Evolutionary conservation across 1,140 invertebrate genomes (phyloP).

Genomic region (Phymorhynchus buccinoides): DNA sequence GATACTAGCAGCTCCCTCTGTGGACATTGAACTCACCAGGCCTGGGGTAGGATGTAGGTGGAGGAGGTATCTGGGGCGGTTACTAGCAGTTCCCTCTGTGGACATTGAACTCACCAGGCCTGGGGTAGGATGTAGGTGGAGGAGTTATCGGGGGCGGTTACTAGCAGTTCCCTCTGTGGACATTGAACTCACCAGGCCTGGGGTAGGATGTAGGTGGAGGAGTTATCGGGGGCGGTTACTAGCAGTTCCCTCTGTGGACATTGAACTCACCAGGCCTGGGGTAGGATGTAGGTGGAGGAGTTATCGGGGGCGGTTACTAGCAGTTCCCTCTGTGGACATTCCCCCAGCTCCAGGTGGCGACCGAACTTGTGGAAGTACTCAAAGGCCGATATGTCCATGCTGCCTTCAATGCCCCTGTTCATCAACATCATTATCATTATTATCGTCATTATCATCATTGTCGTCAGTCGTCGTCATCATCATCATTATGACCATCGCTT

Average conservation of each 20-base stretch:
- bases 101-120: constrained; percentile 31
- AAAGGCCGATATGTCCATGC: constrained; percentile 51
- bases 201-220: not conserved
- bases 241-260: constrained; percentile 49
- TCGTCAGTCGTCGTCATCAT: no score
- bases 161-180: constrained; percentile 43
- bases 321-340: constrained; percentile 49
- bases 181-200: constrained; percentile 45
- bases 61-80: no score
- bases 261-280: constrained; percentile 31
- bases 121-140: not conserved
- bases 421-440: no score
- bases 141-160: constrained; percentile 25
- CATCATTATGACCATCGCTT: no score
- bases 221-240: constrained; percentile 23
- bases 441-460: no score
- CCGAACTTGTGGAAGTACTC: constrained; percentile 54
- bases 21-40: constrained; percentile 35
- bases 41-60: no score
- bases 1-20: no score
- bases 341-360: constrained; percentile 46
- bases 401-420: constrained; percentile 40
- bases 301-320: constrained; percentile 8
- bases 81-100: no score
- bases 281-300: not conserved